Percentiles rank a stretch among this genome's conserved stretches.
Conservation (phyloP, 2,113 vertebrate species). For the Rhodinocichla rosea region DNA sequence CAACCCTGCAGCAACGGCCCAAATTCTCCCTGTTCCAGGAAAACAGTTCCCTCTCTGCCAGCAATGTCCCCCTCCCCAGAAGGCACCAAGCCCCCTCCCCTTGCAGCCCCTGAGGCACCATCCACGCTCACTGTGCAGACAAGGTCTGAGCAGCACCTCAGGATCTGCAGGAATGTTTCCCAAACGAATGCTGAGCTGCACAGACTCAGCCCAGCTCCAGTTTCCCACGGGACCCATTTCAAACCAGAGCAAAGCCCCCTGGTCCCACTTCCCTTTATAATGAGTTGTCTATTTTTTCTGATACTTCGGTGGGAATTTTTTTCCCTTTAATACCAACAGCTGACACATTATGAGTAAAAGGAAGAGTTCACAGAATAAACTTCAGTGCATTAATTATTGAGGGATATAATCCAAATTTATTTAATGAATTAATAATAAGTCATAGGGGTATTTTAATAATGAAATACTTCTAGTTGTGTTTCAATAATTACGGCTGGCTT, state of each 20-base stretch:
- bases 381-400: slow-evolving; percentile 84
- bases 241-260: background rate
- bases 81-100: background rate
- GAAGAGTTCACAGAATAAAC: slow-evolving; percentile 55
- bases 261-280: background rate
- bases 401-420: slow-evolving; percentile 81
- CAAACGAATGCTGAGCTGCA: background rate
- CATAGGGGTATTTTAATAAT: slow-evolving; percentile 88
- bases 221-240: background rate
- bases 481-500: slow-evolving; percentile 85
- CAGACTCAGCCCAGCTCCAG: background rate
- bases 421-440: slow-evolving; percentile 90
- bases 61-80: background rate
- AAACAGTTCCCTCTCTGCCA: background rate
- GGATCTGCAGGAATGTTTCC: background rate
- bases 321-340: background rate
- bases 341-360: slow-evolving; percentile 37
- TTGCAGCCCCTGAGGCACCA: fast-evolving
- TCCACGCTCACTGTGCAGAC: fast-evolving
- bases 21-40: background rate
- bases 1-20: fast-evolving
- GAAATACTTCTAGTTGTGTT: slow-evolving; percentile 85
- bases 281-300: background rate
- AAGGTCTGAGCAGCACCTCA: fast-evolving
- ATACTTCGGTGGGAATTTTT: background rate